Percentiles rank a stretch among this genome's conserved stretches.
Conservation (phyloP, 2,113 vertebrate species). For the Hippopotamus amphibius region DNA sequence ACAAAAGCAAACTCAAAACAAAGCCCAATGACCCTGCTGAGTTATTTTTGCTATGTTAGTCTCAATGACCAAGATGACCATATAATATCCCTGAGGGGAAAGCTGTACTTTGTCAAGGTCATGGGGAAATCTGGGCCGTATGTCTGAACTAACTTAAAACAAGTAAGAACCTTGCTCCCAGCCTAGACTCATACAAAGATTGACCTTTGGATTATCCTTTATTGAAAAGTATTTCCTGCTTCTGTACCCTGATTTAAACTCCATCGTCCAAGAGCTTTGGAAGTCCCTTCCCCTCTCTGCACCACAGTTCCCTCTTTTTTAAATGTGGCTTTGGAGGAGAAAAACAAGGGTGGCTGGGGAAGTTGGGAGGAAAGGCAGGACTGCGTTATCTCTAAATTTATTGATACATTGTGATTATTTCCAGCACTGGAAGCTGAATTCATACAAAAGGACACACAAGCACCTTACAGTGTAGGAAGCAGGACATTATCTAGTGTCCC, state of each 20-base stretch:
- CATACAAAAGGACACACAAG: not conserved
- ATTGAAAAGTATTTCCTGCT: not conserved
- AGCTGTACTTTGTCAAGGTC: constrained; percentile 41
- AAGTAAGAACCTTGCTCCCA: not conserved
- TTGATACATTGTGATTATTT: not conserved
- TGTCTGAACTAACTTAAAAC: not conserved
- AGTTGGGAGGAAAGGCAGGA: not conserved
- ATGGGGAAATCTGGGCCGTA: not conserved
- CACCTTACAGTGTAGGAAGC: not conserved
- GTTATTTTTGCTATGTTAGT: constrained; percentile 36
- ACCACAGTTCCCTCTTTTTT: not conserved
- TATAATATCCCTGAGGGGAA: not conserved
- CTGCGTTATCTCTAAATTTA: not conserved
- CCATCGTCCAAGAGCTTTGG: no score
- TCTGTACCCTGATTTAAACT: not conserved
- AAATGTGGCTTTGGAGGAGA: not conserved
- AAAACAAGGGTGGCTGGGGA: not conserved
- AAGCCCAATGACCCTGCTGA: not conserved
- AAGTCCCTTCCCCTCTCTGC: not conserved
- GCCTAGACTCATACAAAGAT: not conserved
- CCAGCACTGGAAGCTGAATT: not conserved
- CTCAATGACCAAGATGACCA: not conserved
- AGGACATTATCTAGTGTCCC: not conserved
- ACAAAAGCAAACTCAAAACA: constrained; percentile 44
- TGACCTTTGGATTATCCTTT: not conserved